Evolutionary conservation across 92 coral and sea anemone genomes (phyloP), one percentile per base, ranked within the genome.

Genomic region (Heteractis magnifica): DNA sequence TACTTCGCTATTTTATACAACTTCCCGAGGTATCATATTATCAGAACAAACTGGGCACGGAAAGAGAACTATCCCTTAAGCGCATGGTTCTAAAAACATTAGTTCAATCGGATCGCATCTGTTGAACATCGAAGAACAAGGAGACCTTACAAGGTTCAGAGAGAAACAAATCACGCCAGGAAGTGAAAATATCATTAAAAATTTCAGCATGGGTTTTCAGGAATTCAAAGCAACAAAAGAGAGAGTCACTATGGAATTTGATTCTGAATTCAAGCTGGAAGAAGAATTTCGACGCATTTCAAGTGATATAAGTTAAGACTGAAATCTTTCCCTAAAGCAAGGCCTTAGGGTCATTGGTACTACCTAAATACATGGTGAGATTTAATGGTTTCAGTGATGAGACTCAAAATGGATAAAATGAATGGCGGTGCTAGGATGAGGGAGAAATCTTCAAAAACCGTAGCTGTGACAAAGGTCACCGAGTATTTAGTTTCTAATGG

Each of bases 351-450:
- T 81, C 84, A 81, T 34, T 81, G 64, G 68, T 19, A 64, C 68
- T 81, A 81, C 77, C 84, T 65, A 68, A 85, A 65, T 76, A 77
- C 87, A 85, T 76, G 88, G 77, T 79, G 88, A 51, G 88, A 85
- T 75, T 85, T 85, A 78, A 85, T 85, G 81, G 88, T 78, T 68
- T 68, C 81, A 85, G 26, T 72, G 56, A 85, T 65, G 65, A 0
- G 76, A 53, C 48, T 53, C 78, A 14, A 68, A 81, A 68, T 81
- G 48, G 77, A 71, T 81, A 62, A 81, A 81, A 81, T 81, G 51
- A 78, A 81, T 81, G 84, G 84, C 60, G 21, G 79, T 76, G 65
- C 77, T 21, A 81, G 16, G 84, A 50, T 34, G 77, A 77, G 50
- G 83, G 78, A 77, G 83, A 68, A 68, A 53, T 65, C 65, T 65